Base-by-base conservation (phyloP, 2,888 invertebrate genomes). In the Phaedon cochleariae region DNA sequence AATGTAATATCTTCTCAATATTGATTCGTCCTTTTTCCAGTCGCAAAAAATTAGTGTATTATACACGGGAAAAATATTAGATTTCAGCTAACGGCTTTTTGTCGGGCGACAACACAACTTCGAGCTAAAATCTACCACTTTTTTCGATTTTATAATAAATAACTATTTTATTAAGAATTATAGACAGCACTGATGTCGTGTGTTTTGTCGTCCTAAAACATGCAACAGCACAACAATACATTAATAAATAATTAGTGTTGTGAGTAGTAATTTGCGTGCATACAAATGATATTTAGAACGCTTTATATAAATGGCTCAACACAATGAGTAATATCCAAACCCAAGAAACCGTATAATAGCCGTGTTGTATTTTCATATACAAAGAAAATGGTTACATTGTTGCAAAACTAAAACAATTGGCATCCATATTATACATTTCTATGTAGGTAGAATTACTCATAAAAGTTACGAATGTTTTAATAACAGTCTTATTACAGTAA, bases 321-420 rank as follows among this genome's bases (percentile, higher is more conserved):
- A 64, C 64, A 64, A 64, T 54, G 49, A 26, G 48, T 60, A 53
- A 49, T 45, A 60, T 64, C 51, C 51, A 15, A 57, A 61, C 34
- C 15, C 41, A 55, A 59, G 57, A 61, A 61, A 65, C 65, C 65
- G 58, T 65, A 29, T 61, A 65, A 65, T 65, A 37, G 51, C 34
- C 21, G 15, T 60, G 26, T 54, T 57, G 46, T 34, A 37, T 22
- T 22, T 54, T 17, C 18, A 49, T 10, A 34, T 21, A 64, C 52
- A 46, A 59, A 18, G 51, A 41, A 37, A 46, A 64, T 12, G 21
- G 22, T 20, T 51, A 29, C 29, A 49, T 48, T 49, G 55, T 55
- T 49, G 60, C 54, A 26, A 55, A 53, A 64, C 57, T 26, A 6
- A n/a, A 22, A 37, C 53, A 54, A 55, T 41, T 12, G 10, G 22